phyloP scores from a whole-genome alignment of 2,797 vertebrate species.

The Hypotaenidia okinawae region DNA sequence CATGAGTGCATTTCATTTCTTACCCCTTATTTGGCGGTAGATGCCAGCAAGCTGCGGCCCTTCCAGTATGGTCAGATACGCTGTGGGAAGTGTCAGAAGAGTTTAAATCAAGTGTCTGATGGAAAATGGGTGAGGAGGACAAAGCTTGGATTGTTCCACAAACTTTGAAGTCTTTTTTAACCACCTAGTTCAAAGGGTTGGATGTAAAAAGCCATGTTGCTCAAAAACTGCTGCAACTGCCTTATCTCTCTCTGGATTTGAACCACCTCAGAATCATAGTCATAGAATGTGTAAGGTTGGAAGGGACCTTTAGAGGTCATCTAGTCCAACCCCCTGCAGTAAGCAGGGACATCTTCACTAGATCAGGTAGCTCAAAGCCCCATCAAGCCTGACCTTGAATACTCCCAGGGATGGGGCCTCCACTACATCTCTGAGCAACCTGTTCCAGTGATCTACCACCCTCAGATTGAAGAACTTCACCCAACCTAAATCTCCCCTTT shows the following conservation, averaged over 20 bases:
- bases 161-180: conserved; percentile 4
- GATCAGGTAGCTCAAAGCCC: no score
- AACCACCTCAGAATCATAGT: neutral
- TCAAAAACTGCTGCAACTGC: neutral
- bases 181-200: neutral
- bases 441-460: no score
- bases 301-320: no score
- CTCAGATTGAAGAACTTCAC: no score
- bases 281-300: no score
- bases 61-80: neutral
- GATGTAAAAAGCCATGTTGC: neutral
- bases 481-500: no score
- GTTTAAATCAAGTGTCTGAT: conserved; percentile 4
- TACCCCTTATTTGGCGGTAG: neutral
- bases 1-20: neutral
- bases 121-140: neutral
- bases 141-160: neutral
- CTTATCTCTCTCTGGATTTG: neutral
- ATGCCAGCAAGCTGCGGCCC: neutral
- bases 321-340: no score
- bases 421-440: no score
- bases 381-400: no score
- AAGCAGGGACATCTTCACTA: no score
- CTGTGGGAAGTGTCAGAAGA: neutral
- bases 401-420: no score